A percentile compares a stretch with the other conserved stretches of the same genome.
phyloP scores from a whole-genome alignment of 2,797 vertebrate genomes.

The Lepus townsendii region DNA sequence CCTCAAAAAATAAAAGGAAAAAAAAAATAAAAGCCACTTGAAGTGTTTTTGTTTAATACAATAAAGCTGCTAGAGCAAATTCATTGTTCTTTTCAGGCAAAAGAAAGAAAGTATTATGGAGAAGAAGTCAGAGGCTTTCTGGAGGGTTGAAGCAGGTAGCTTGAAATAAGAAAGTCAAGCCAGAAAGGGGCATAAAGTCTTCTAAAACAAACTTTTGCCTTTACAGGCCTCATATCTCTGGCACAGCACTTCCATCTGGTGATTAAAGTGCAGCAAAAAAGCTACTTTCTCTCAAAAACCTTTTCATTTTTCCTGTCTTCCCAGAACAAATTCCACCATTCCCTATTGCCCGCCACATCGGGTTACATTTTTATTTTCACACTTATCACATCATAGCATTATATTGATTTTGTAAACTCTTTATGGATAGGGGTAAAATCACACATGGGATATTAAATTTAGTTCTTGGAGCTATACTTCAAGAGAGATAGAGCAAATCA shows the following conservation, averaged over 20 bases:
- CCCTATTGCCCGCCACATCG: not conserved
- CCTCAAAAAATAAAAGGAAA: not conserved
- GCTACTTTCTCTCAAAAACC: not conserved
- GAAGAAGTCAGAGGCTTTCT: not conserved
- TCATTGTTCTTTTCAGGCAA: constrained; percentile 1
- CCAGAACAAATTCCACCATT: not conserved
- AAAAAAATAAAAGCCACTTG: constrained; percentile 21
- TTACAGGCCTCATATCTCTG: not conserved
- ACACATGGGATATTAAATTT: not conserved
- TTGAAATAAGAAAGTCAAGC: not conserved
- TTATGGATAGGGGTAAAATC: not conserved
- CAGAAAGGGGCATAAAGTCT: not conserved
- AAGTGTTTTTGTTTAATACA: constrained; percentile 16
- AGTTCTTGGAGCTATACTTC: constrained; percentile 1
- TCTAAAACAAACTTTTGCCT: constrained; percentile 36
- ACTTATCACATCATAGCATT: not conserved
- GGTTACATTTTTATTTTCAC: constrained; percentile 1
- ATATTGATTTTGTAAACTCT: constrained; percentile 45
- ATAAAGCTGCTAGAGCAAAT: not conserved
- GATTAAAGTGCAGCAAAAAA: constrained; percentile 12
- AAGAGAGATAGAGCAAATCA: constrained; percentile 32
- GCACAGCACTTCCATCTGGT: not conserved
- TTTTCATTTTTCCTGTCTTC: constrained; percentile 20
- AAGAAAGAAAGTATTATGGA: not conserved
- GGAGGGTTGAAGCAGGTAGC: not conserved